phyloP scores from a whole-genome alignment of 1,140 invertebrate genomes.

The Eufriesea mexicana region DNA sequence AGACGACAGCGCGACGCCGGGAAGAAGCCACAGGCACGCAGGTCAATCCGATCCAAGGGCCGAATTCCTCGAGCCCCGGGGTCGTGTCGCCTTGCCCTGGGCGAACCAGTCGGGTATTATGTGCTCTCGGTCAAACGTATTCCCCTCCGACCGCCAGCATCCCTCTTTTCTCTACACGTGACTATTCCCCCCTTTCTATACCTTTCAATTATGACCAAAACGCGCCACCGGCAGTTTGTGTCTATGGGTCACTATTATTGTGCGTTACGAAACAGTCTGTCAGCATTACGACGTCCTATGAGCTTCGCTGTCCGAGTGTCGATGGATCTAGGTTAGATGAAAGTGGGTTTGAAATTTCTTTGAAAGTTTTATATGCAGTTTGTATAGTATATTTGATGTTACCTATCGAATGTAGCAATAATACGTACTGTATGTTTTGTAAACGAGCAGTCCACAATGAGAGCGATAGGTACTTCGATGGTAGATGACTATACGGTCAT shows the following conservation, averaged over 20 bases:
- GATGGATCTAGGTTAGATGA: too few relatives aligned
- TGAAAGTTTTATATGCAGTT: too few relatives aligned
- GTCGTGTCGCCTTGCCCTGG: conserved; percentile 18
- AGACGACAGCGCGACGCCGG: conserved; percentile 23
- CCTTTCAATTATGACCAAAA: not conserved
- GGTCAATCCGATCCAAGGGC: conserved; percentile 28
- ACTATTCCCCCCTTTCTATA: not conserved
- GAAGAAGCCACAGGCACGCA: conserved; percentile 30
- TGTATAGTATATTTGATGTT: too few relatives aligned
- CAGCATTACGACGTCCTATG: not conserved
- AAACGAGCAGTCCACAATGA: too few relatives aligned
- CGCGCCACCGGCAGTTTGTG: not conserved
- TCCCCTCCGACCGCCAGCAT: not conserved
- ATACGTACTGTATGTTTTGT: too few relatives aligned
- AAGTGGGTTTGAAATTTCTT: too few relatives aligned
- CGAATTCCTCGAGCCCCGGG: conserved; percentile 9
- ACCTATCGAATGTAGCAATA: too few relatives aligned
- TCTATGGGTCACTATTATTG: too few relatives aligned
- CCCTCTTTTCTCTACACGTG: not conserved
- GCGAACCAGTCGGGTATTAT: not conserved
- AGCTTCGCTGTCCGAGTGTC: not conserved
- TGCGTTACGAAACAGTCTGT: not conserved
- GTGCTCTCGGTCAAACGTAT: not conserved
- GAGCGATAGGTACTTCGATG: too few relatives aligned
- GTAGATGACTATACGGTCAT: too few relatives aligned